Conservation (phyloP, 2,888 invertebrate species). For the Polyommatus icarus region DNA sequence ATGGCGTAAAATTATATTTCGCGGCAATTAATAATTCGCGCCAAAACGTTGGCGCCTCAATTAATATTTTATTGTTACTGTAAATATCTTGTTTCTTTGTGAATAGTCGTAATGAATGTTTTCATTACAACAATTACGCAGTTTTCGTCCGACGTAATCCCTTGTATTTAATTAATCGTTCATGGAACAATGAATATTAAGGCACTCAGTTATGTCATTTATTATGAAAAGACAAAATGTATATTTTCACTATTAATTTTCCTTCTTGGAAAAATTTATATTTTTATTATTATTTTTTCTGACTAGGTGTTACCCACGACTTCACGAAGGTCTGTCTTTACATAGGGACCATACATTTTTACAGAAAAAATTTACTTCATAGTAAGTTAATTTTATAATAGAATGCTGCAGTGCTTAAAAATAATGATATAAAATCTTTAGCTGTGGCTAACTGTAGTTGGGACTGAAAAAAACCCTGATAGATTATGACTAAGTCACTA, state of each 20-base stretch:
- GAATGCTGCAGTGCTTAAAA: no score
- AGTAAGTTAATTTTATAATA: no score
- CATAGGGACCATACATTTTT: no score
- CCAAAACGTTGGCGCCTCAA: background rate
- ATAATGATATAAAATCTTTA: no score
- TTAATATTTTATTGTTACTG: background rate
- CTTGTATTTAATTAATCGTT: conserved; percentile 9
- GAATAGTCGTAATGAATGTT: background rate
- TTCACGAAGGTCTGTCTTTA: no score
- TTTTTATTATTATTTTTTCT: no score
- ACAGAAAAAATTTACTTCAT: no score
- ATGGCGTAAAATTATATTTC: background rate
- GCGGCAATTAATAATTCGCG: background rate
- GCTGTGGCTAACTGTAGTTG: no score
- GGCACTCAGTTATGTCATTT: background rate
- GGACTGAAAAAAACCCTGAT: no score
- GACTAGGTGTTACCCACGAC: no score
- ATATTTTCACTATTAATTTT: no score
- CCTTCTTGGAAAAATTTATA: background rate
- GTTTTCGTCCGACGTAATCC: conserved; percentile 8
- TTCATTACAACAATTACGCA: conserved; percentile 1
- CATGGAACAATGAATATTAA: conserved; percentile 11
- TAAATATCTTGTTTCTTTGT: conserved; percentile 16
- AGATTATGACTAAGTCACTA: no score
- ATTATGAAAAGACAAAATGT: background rate